phyloP scores from a whole-genome alignment of 23 tunicate species.

The Aplidium turbinatum region DNA sequence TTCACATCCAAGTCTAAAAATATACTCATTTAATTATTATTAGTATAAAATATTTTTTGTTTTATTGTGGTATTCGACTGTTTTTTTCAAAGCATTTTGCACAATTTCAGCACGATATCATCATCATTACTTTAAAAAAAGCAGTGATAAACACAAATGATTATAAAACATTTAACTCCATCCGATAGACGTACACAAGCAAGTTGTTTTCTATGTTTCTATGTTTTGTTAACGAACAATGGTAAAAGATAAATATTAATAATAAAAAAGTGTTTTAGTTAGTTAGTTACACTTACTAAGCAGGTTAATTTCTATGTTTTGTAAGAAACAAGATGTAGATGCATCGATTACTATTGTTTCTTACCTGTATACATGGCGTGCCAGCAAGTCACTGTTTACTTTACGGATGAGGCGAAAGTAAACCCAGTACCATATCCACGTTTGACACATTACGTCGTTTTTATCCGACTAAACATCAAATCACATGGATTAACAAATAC shows the following conservation, averaged over 20 bases:
- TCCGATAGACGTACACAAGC: not conserved
- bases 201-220: no score
- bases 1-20: constrained; percentile 63
- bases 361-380: constrained; percentile 88
- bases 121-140: not conserved
- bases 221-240: no score
- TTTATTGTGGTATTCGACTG: not conserved
- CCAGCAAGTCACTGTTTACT: constrained; percentile 50
- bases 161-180: not conserved
- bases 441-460: constrained; percentile 99
- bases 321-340: no score
- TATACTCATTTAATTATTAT: no score
- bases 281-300: no score
- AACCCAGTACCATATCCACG: constrained; percentile 99
- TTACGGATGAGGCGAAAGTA: constrained; percentile 84
- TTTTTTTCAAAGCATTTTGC: not conserved
- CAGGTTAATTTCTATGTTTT: no score
- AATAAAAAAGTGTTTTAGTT: no score
- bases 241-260: no score
- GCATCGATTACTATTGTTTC: no score
- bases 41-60: no score
- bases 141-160: not conserved
- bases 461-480: constrained; percentile 95
- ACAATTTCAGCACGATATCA: not conserved
- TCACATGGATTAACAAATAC: no score